Base-by-base conservation (phyloP, 2,888 invertebrate genomes). In the Patella ulyssiponensis region DNA sequence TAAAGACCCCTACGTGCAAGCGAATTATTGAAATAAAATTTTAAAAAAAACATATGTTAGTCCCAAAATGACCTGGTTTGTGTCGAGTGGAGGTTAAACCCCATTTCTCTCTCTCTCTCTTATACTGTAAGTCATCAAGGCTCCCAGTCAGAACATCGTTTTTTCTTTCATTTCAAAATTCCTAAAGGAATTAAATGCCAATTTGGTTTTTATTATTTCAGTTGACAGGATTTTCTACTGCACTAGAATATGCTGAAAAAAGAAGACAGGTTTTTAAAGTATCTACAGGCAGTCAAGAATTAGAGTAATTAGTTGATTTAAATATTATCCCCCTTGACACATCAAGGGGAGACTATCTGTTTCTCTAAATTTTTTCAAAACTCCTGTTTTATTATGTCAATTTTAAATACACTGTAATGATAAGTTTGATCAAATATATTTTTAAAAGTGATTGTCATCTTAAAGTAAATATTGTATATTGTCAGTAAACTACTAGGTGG, bases 221-320 rank as follows among this genome's bases (percentile, higher is more conserved):
- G 84, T 93, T 93, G 52, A 92, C 92, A 80, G 94, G 94, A 15
- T 96, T 96, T 90, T 93, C 95, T 88, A 96, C 96, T 20, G 96
- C 95, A 5, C 91, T 95, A 79, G 95, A 95, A 93, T 94, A 95
- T 81, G 94, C 94, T 85, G 94, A 95, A 84, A 94, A 94, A 85
- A 93, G 96, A 70, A 95, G 95, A 91, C 93, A 93, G 84, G 94
- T 95, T 70, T 96, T 96, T 90, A 94, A 94, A 91, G 93, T 96
- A 72, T 86, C 91, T 14, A 93, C 93, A 33, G 93, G 93, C 4
- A 93, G 93, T 81, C 85, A 87, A 78, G 95, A 95, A 89, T 91
- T 96, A 33, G 95, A 96, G 95, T 95, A 93, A 94, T 88, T 83
- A 17, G 70, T 69, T 9, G 20, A 17, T 17, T 58, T 4, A 20